phyloP scores from a whole-genome alignment of 2,113 vertebrate genomes.

The Sceloporus tristichus region DNA sequence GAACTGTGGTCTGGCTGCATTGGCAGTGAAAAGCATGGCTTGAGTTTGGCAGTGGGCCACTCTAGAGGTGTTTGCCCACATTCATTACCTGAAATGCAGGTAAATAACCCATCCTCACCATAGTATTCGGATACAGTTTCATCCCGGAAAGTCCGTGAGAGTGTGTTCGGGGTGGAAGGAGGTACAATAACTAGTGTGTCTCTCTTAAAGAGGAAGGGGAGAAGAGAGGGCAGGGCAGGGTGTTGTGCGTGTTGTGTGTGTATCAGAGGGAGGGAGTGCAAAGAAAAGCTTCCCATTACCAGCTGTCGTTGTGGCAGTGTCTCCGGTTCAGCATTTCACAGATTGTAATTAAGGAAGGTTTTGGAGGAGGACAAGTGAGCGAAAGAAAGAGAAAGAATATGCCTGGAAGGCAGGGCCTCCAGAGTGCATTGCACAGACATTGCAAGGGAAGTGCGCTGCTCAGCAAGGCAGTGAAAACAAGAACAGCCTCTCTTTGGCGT shows the following conservation, averaged over 20 bases:
- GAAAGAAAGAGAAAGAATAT: neutral
- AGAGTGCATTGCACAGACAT: neutral
- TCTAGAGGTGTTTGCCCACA: neutral
- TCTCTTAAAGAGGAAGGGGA: neutral
- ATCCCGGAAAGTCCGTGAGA: neutral
- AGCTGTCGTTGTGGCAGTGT: slow-evolving; percentile 7
- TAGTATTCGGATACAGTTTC: neutral
- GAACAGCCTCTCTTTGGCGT: too few relatives aligned
- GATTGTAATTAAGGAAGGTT: slow-evolving; percentile 36
- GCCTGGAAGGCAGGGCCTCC: neutral
- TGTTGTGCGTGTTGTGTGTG: neutral
- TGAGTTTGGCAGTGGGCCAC: neutral
- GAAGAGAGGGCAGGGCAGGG: neutral
- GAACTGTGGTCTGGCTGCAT: neutral
- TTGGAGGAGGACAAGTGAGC: neutral
- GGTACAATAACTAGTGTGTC: slow-evolving; percentile 2
- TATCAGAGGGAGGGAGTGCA: neutral
- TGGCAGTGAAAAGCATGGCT: neutral
- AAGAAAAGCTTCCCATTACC: neutral
- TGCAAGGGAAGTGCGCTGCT: neutral
- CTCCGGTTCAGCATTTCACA: slow-evolving; percentile 25
- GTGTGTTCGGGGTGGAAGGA: neutral
- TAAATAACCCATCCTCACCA: neutral
- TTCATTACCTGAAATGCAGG: neutral
- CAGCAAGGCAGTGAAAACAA: neutral